Base-by-base conservation (phyloP, 2,888 invertebrate species). In the Osmoderma eremita region DNA sequence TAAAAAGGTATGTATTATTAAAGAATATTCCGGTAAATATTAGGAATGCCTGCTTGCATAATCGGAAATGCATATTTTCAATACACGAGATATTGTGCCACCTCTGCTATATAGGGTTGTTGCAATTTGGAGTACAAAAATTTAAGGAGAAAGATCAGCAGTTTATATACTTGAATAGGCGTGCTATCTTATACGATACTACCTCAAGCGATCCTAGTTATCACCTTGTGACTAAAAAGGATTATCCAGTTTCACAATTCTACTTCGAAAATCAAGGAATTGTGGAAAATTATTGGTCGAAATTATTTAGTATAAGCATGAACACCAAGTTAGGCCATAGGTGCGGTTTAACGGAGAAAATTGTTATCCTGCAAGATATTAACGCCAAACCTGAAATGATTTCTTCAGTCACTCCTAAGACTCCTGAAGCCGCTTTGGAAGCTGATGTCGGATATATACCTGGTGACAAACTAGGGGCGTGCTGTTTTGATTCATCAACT, bases 401-500 rank as follows among this genome's bases (percentile, higher is more conserved):
- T 3, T 78, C 82, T 54, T 79, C 85, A 0, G 69, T 83, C 10
- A 76, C 78, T 63, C 78, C 86, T 0, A 83, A 83, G 63, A 75
- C 78, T 0, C 78, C 84, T 0, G 80, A 84, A 1, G 84, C 85
- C 67, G 86, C 87, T 1, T 22, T 75, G 0, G 74, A 76, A 5
- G 76, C 81, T 45, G 90, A 91, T 73, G 79, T 73, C 3, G 91
- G 90, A 0, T 76, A 81, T 4, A 82, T 91, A 36, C 92, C 92
- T 0, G 94, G 94, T 0, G 92, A 94, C 82, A 83, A 83, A 3
- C 81, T 84, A 64, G 92, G 91, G 1, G 91, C 92, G 0, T 91
- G 87, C 12, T 92, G 93, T 0, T 81, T 91, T 0, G 91, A 92
- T 77, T 90, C 91, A 0, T 83, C 87, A 0, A 82, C 92, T 17